phyloP scores from a whole-genome alignment of 2,888 invertebrate genomes.

The Epiblema foenella region DNA sequence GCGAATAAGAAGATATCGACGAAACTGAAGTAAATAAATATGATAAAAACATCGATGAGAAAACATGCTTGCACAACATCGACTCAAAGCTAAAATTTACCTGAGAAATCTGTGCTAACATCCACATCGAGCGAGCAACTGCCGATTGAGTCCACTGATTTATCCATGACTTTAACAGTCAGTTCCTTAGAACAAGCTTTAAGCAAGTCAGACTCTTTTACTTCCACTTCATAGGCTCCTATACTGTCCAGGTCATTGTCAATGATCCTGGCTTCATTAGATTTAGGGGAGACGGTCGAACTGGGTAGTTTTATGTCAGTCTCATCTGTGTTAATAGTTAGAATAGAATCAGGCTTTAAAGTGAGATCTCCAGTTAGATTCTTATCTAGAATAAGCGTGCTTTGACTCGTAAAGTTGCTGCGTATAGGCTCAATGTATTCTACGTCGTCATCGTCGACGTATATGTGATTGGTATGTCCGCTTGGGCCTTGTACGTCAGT shows the following conservation, averaged over 20 bases:
- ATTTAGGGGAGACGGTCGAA: conserved; percentile 77
- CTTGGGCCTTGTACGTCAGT: conserved; percentile 74
- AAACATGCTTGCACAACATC: conserved; percentile 52
- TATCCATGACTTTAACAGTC: conserved; percentile 87
- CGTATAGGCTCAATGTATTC: conserved; percentile 82
- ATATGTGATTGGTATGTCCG: conserved; percentile 72
- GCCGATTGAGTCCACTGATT: conserved; percentile 93
- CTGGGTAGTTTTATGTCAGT: conserved; percentile 78
- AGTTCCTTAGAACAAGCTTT: conserved; percentile 69
- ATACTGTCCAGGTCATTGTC: conserved; percentile 75
- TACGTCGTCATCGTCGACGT: conserved; percentile 74
- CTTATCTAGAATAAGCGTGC: conserved; percentile 78
- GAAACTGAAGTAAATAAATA: conserved; percentile 46
- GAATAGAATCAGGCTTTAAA: conserved; percentile 69
- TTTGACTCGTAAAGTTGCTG: conserved; percentile 80
- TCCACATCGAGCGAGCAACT: conserved; percentile 95
- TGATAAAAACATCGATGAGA: conserved; percentile 55
- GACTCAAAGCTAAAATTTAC: conserved; percentile 72
- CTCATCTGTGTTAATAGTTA: conserved; percentile 78
- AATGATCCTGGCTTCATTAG: conserved; percentile 57
- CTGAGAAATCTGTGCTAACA: conserved; percentile 90
- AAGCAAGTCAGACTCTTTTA: conserved; percentile 75
- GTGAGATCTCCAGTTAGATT: conserved; percentile 58
- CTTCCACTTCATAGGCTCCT: conserved; percentile 78
- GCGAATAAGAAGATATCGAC: conserved; percentile 33